Conservation (phyloP, 2,888 invertebrate species). For the Drosophila algonquin region DNA sequence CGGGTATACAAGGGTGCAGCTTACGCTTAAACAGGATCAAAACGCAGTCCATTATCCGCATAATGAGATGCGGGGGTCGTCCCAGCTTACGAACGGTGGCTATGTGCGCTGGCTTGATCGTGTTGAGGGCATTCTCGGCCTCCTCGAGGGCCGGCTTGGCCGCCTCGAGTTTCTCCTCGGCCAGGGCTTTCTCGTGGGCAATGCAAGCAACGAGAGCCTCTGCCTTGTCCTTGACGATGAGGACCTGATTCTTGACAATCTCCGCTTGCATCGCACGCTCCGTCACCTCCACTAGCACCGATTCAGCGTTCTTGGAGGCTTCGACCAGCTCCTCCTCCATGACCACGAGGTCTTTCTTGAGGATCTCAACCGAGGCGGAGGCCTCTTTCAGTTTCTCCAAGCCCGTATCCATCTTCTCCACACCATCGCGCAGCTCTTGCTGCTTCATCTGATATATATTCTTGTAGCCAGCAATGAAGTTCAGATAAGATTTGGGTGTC, state of each 20-base stretch:
- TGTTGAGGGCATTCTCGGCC: constrained; percentile 96
- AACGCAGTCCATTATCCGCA: constrained; percentile 99
- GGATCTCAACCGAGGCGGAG: constrained; percentile 94
- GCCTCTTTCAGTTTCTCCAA: constrained; percentile 97
- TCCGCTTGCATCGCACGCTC: constrained; percentile 97
- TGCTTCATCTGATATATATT: constrained; percentile 95
- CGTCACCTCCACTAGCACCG: constrained; percentile 94
- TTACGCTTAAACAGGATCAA: constrained; percentile 95
- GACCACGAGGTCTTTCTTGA: constrained; percentile 95
- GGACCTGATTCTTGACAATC: constrained; percentile 97
- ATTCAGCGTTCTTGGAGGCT: constrained; percentile 96
- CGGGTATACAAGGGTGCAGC: constrained; percentile 91
- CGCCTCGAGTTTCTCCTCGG: constrained; percentile 96
- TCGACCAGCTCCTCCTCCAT: constrained; percentile 97
- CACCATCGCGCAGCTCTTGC: constrained; percentile 94
- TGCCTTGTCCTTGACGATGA: constrained; percentile 97
- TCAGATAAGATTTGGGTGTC: constrained; percentile 98
- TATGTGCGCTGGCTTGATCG: constrained; percentile 98
- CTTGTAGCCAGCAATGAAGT: constrained; percentile 97
- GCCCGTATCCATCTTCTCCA: constrained; percentile 97
- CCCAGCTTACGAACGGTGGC: constrained; percentile 97
- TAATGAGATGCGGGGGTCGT: constrained; percentile 97
- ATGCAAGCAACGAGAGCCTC: constrained; percentile 94
- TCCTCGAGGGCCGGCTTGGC: constrained; percentile 98
- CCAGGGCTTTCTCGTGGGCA: constrained; percentile 94